phyloP scores from a whole-genome alignment of 2,888 invertebrate genomes.

The Carterocephalus palaemon region DNA sequence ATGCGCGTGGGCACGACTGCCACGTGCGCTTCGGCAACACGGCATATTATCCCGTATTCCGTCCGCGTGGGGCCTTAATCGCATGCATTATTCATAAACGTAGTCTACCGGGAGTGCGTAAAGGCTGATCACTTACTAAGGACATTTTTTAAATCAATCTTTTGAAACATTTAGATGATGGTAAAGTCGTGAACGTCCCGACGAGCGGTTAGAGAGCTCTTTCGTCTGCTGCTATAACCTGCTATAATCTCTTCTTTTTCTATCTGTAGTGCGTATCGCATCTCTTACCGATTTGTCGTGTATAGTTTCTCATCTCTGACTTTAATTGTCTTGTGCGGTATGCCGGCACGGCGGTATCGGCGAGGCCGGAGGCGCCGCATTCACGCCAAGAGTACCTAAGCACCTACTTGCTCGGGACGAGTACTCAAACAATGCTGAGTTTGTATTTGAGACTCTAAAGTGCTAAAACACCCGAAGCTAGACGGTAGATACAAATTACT shows the following conservation, averaged over 20 bases:
- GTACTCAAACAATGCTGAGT: slow-evolving; percentile 22
- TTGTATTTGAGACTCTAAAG: neutral
- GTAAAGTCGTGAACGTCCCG: too few species aligned
- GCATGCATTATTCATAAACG: slow-evolving; percentile 20
- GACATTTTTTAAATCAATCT: too few species aligned
- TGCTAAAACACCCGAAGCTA: slow-evolving; percentile 7
- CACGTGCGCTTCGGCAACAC: slow-evolving; percentile 17
- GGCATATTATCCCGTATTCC: slow-evolving; percentile 16
- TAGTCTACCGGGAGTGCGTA: slow-evolving; percentile 8
- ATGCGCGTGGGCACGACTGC: slow-evolving; percentile 39
- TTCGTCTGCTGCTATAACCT: too few species aligned
- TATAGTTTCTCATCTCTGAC: too few species aligned
- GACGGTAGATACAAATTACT: slow-evolving; percentile 2
- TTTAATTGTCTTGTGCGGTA: too few species aligned
- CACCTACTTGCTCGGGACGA: neutral
- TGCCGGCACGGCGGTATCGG: too few species aligned
- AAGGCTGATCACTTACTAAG: slow-evolving; percentile 6
- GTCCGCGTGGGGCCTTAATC: slow-evolving; percentile 14
- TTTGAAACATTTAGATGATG: too few species aligned
- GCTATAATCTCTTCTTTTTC: too few species aligned
- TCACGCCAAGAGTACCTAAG: slow-evolving; percentile 15
- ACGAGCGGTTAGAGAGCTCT: too few species aligned
- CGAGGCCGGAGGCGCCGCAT: slow-evolving; percentile 11
- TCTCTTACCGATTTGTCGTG: too few species aligned
- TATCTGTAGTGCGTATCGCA: too few species aligned